Evolutionary conservation across 2,797 vertebrate species (phyloP).

Genomic region (Phataginus tetradactyla): DNA sequence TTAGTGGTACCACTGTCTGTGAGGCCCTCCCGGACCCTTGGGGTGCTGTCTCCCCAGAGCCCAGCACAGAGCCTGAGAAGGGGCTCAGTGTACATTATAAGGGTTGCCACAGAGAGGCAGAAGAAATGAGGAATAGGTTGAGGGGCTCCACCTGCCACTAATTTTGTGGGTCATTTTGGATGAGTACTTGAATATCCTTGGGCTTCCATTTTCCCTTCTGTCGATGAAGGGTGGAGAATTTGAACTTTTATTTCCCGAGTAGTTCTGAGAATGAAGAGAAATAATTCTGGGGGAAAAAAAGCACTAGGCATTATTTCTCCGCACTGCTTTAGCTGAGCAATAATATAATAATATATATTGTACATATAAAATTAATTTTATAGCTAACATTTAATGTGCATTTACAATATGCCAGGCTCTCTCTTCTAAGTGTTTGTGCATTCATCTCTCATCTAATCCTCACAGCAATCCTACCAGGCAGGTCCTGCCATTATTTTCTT

Average conservation of each 20-base stretch:
- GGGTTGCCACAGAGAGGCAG: not conserved
- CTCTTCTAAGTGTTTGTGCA: constrained; percentile 39
- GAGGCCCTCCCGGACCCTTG: not conserved
- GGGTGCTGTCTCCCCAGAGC: not conserved
- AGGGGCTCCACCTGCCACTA: not conserved
- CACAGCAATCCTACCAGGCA: not conserved
- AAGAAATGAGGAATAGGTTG: not conserved
- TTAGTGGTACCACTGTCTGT: not conserved
- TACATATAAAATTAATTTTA: constrained; percentile 65
- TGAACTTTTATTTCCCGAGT: not conserved
- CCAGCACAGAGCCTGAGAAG: not conserved
- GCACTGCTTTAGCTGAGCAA: constrained; percentile 41
- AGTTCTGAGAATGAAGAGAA: constrained; percentile 53
- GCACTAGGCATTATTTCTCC: constrained; percentile 10
- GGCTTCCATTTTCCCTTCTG: constrained; percentile 7
- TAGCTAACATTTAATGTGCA: constrained; percentile 59
- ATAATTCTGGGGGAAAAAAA: not conserved
- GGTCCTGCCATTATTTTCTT: not conserved
- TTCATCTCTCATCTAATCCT: constrained; percentile 10
- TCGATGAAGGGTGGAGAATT: not conserved
- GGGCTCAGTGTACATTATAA: not conserved
- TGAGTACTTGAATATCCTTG: not conserved
- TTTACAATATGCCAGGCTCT: constrained; percentile 38
- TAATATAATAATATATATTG: constrained; percentile 32
- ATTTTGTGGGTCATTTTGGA: not conserved